A percentile compares a stretch with the other conserved stretches of the same genome.
phyloP scores from a whole-genome alignment of 1,140 invertebrate genomes.

The Telenomus remus region DNA sequence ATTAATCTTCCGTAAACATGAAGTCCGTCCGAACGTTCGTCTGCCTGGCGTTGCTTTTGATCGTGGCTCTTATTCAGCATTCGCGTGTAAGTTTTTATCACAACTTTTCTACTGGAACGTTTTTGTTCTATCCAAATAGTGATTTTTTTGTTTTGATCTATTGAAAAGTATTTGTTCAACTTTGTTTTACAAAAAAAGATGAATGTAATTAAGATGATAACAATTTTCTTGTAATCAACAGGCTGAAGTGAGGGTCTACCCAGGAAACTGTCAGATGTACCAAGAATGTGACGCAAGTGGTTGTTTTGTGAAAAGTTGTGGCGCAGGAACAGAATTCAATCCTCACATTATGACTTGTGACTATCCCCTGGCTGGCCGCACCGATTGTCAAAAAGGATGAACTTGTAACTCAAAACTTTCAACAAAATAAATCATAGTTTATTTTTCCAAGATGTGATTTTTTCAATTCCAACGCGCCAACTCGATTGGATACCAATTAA shows the following conservation, averaged over 20 bases:
- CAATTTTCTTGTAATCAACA: background rate
- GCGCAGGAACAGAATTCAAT: constrained; percentile 44
- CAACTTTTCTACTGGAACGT: no score
- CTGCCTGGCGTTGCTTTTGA: constrained; percentile 3
- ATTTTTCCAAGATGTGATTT: background rate
- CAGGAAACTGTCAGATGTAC: constrained; percentile 33
- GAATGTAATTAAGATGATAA: background rate
- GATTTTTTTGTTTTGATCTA: no score
- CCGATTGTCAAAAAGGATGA: constrained; percentile 29
- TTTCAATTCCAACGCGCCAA: background rate
- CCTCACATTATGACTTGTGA: constrained; percentile 33
- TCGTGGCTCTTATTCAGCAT: constrained; percentile 1
- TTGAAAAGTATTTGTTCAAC: no score
- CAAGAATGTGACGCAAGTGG: constrained; percentile 35
- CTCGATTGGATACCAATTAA: no score
- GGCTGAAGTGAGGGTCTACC: constrained; percentile 11
- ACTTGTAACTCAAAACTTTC: background rate
- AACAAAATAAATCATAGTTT: background rate
- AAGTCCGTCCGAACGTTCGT: constrained; percentile 2
- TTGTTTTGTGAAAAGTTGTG: constrained; percentile 45
- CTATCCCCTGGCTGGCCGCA: constrained; percentile 25
- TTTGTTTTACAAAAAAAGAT: no score
- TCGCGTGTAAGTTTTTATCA: constrained; percentile 16
- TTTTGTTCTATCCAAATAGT: no score
- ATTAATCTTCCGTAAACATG: constrained; percentile 23